These are phyloP conservation scores for Nomada ruficornis DNA, from an alignment of 2,888 invertebrate species.

Conservation along the genomic window DNA sequence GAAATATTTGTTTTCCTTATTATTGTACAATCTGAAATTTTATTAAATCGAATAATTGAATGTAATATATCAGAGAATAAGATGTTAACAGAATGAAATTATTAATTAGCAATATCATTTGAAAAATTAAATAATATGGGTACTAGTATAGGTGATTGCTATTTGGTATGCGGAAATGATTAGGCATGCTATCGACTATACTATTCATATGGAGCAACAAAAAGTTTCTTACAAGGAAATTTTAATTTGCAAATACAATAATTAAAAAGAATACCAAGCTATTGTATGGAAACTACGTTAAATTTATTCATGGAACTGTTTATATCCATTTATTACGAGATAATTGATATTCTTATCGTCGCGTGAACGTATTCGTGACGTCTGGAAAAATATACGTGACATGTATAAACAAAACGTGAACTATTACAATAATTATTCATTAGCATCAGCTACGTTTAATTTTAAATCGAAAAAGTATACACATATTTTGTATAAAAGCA, in stretches of 20 bases:
- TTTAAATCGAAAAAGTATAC: constrained; percentile 14
- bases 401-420: constrained; percentile 7
- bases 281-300: constrained; percentile 24
- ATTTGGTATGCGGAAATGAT: constrained; percentile 37
- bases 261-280: constrained; percentile 3
- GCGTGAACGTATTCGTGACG: constrained; percentile 28
- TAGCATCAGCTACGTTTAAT: constrained; percentile 25
- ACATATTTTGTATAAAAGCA: constrained; percentile 32
- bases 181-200: constrained; percentile 48
- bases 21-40: not conserved
- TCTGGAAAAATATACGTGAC: constrained; percentile 30
- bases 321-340: constrained; percentile 34
- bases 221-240: constrained; percentile 18
- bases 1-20: not conserved
- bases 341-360: constrained; percentile 39
- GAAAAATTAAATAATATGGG: constrained; percentile 42
- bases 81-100: constrained; percentile 28
- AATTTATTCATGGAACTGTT: constrained; percentile 42
- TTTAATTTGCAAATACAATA: constrained; percentile 7
- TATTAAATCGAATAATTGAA: constrained; percentile 13
- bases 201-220: constrained; percentile 58
- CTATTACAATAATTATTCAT: constrained; percentile 33
- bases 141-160: constrained; percentile 37
- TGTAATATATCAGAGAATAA: constrained; percentile 11
- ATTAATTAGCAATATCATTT: constrained; percentile 48